phyloP scores from a whole-genome alignment of 1,140 invertebrate species.

The Rhyzopertha dominica region DNA sequence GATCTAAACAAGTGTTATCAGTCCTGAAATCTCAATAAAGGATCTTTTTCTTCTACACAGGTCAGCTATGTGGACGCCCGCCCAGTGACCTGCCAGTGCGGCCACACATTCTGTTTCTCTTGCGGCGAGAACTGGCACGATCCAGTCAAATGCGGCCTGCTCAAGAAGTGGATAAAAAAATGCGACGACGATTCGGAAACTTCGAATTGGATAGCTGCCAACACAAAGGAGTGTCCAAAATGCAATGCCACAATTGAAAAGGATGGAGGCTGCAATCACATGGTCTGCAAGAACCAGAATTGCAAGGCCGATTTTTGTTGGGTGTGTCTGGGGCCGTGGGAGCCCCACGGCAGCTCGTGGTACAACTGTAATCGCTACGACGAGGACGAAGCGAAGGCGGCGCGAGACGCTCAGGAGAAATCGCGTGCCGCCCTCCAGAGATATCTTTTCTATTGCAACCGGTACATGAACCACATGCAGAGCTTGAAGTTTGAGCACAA shows the following conservation, averaged over 20 bases:
- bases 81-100: constrained; percentile 63
- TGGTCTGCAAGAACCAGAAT: constrained; percentile 72
- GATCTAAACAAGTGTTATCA: neutral
- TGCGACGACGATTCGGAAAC: constrained; percentile 79
- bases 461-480: constrained; percentile 79
- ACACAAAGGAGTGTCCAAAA: constrained; percentile 77
- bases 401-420: constrained; percentile 91
- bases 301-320: constrained; percentile 77
- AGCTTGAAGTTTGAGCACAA: constrained; percentile 72
- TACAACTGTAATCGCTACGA: constrained; percentile 72
- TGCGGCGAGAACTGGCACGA: constrained; percentile 76
- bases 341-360: constrained; percentile 71
- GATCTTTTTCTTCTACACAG: constrained; percentile 28
- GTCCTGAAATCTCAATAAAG: neutral
- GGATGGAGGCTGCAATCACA: constrained; percentile 76
- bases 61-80: constrained; percentile 55
- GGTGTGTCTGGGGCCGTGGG: constrained; percentile 75
- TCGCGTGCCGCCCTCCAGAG: constrained; percentile 87
- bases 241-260: constrained; percentile 72
- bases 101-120: constrained; percentile 63
- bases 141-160: constrained; percentile 63
- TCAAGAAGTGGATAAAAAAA: constrained; percentile 72
- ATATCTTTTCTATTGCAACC: constrained; percentile 98
- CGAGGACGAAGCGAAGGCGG: constrained; percentile 94
- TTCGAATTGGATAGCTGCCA: constrained; percentile 74